Percentiles rank a stretch among this genome's conserved stretches.
These are phyloP conservation scores for Ciconia boyciana DNA, from an alignment of 2,113 vertebrate species.

Conservation along the genomic window DNA sequence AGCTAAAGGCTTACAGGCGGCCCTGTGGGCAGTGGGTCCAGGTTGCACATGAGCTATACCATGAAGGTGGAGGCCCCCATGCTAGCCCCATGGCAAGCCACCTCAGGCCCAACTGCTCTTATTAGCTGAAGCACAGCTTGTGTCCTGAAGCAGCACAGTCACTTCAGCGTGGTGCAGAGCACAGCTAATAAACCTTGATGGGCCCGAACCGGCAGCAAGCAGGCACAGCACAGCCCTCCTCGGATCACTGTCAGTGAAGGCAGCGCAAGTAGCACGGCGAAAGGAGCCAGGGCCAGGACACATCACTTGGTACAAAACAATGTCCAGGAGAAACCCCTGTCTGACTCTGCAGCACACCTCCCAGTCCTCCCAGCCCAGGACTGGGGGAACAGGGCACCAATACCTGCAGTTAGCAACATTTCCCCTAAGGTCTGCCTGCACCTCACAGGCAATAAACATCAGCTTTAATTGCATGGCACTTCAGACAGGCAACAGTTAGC, in stretches of 20 bases:
- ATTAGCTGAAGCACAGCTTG: neutral
- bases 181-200: neutral
- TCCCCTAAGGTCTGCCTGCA: no score
- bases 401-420: neutral
- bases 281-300: neutral
- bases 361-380: neutral
- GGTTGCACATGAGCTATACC: neutral
- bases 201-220: neutral
- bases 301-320: neutral
- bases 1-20: neutral
- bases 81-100: neutral
- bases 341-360: neutral
- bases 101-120: neutral
- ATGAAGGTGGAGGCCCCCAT: fast-evolving
- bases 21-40: fast-evolving
- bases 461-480: neutral
- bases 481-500: neutral
- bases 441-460: neutral
- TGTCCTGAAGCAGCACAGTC: neutral
- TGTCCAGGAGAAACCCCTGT: neutral
- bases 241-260: neutral
- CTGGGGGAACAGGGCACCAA: neutral
- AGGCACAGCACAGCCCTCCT: neutral
- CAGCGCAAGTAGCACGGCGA: neutral
- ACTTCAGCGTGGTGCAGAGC: neutral